These are phyloP conservation scores for Pardalotus punctatus DNA, from an alignment of 2,113 vertebrate genomes.

Conservation along the genomic window DNA sequence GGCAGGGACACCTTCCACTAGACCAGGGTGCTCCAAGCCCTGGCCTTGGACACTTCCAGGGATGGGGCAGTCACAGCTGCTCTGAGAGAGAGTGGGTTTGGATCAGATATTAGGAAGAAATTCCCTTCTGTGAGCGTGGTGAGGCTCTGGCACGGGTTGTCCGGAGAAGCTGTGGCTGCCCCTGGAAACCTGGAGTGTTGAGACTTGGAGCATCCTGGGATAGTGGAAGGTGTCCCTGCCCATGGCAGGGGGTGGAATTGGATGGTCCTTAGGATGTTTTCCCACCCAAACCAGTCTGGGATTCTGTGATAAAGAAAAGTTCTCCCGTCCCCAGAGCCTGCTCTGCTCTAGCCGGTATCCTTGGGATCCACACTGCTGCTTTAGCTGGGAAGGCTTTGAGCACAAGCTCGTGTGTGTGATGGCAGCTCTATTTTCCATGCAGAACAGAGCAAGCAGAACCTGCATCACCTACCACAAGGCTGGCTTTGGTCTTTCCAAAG, in stretches of 20 bases:
- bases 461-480: neutral
- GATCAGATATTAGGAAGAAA: neutral
- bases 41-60: neutral
- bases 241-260: accelerated
- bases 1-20: neutral
- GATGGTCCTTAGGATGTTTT: neutral
- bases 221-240: neutral
- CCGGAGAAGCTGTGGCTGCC: neutral
- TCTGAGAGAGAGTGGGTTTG: neutral
- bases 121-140: accelerated
- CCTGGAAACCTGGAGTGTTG: neutral
- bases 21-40: neutral
- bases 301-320: neutral
- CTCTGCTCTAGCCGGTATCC: neutral
- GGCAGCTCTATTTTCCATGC: neutral
- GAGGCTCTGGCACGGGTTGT: neutral
- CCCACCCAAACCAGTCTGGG: neutral
- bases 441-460: neutral
- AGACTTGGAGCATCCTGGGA: neutral
- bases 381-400: neutral
- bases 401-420: neutral
- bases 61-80: neutral
- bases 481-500: neutral
- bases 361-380: neutral
- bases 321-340: neutral